A percentile compares a stretch with the other conserved stretches of the same genome.
phyloP scores from a whole-genome alignment of 2,797 vertebrate genomes.

The Eptatretus atami region DNA sequence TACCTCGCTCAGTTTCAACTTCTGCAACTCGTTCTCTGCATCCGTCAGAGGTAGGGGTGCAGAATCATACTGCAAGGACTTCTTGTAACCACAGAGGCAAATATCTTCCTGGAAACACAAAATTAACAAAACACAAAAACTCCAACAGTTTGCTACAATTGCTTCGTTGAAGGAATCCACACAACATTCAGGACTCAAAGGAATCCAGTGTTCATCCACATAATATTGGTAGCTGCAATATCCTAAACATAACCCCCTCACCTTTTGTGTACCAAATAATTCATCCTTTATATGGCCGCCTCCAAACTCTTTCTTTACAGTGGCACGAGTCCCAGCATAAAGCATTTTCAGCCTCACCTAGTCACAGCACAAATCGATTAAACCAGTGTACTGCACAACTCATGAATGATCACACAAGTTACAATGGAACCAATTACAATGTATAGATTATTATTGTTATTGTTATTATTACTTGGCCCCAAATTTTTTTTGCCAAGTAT shows the following conservation, averaged over 20 bases:
- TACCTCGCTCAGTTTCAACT: conserved; percentile 75
- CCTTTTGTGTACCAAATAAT: conserved; percentile 70
- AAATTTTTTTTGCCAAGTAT: too few species aligned
- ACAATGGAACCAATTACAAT: too few species aligned
- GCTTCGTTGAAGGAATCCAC: too few species aligned
- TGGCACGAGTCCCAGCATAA: conserved; percentile 76
- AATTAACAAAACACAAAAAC: too few species aligned
- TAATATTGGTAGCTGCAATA: too few species aligned
- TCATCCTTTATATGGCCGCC: conserved; percentile 82
- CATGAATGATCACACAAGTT: too few species aligned
- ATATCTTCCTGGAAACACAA: conserved; percentile 39
- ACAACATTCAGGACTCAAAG: too few species aligned
- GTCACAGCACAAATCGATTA: not conserved
- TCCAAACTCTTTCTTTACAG: conserved; percentile 91
- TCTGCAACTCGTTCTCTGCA: conserved; percentile 60
- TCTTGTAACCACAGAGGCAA: conserved; percentile 54
- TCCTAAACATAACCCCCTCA: conserved; percentile 11
- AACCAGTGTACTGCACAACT: too few species aligned
- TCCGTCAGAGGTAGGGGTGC: conserved; percentile 48
- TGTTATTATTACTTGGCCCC: too few species aligned
- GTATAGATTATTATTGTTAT: too few species aligned
- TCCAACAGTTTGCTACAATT: too few species aligned
- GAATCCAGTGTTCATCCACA: too few species aligned
- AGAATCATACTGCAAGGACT: conserved; percentile 39
- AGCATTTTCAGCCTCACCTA: conserved; percentile 96